phyloP scores from a whole-genome alignment of 2,113 vertebrate species.

The Callipepla californica region DNA sequence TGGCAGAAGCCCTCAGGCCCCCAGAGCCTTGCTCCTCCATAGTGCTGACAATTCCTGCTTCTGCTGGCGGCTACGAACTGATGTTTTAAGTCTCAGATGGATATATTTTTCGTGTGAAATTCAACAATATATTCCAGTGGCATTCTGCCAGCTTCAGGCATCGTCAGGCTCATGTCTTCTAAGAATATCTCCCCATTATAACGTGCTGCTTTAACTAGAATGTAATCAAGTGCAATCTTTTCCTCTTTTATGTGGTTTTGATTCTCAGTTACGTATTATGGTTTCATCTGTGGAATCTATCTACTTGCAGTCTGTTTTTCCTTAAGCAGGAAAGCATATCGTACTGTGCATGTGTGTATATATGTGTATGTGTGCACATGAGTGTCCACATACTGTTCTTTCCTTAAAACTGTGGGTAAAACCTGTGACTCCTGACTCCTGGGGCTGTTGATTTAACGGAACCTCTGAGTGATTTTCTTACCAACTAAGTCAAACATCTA shows the following conservation, averaged over 20 bases:
- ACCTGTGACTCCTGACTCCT: neutral
- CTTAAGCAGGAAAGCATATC: neutral
- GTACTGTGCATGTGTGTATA: neutral
- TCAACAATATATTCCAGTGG: neutral
- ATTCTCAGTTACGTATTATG: neutral
- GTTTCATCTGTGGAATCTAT: neutral
- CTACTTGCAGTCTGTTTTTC: neutral
- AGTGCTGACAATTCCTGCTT: neutral
- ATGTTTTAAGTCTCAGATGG: neutral
- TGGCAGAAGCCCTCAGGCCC: neutral
- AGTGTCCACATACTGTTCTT: neutral
- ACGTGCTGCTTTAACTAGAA: neutral
- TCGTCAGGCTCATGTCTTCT: neutral
- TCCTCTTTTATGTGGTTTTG: neutral
- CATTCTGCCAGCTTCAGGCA: neutral
- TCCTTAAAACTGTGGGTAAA: neutral
- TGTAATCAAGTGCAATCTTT: neutral
- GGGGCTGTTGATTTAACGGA: neutral
- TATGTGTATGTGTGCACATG: neutral
- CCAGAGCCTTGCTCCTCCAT: fast-evolving
- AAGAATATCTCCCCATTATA: neutral
- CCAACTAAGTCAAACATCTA: neutral
- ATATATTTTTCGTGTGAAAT: neutral
- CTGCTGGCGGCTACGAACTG: neutral
- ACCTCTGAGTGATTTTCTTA: neutral